Evolutionary conservation across 2,888 invertebrate species (phyloP).

Genomic region (Glaucopsyche alexis): DNA sequence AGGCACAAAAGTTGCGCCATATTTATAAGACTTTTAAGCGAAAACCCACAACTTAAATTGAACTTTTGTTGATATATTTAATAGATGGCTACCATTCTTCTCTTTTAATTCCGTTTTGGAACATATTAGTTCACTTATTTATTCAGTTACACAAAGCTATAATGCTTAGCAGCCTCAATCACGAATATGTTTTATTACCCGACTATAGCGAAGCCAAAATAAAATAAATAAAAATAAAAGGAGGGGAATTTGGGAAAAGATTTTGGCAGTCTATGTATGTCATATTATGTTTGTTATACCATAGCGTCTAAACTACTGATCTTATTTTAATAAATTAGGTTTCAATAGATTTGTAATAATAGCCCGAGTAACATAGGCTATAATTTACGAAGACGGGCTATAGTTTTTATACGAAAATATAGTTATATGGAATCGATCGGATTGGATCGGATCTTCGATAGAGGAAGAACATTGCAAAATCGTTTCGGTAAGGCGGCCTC

Average conservation of each 20-base stretch:
- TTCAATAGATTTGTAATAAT: no score
- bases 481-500: conserved; percentile 43
- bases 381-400: no score
- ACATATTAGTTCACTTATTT: not conserved
- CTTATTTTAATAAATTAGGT: no score
- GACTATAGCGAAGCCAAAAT: no score
- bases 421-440: not conserved
- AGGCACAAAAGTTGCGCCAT: conserved; percentile 22
- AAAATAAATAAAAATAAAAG: no score
- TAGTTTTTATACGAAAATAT: no score
- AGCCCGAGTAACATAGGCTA: no score
- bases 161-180: not conserved
- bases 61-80: not conserved
- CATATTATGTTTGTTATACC: no score
- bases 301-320: no score
- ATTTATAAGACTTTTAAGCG: conserved; percentile 23
- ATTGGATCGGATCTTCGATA: not conserved
- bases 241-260: no score
- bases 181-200: not conserved
- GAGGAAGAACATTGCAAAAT: not conserved
- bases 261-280: no score
- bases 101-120: not conserved
- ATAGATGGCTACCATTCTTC: not conserved
- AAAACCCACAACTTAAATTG: not conserved
- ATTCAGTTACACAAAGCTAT: no score